Evolutionary conservation across 2,797 vertebrate genomes (phyloP), one percentile per base, ranked within the genome.

Genomic region (Lepilemur septentrionalis): DNA sequence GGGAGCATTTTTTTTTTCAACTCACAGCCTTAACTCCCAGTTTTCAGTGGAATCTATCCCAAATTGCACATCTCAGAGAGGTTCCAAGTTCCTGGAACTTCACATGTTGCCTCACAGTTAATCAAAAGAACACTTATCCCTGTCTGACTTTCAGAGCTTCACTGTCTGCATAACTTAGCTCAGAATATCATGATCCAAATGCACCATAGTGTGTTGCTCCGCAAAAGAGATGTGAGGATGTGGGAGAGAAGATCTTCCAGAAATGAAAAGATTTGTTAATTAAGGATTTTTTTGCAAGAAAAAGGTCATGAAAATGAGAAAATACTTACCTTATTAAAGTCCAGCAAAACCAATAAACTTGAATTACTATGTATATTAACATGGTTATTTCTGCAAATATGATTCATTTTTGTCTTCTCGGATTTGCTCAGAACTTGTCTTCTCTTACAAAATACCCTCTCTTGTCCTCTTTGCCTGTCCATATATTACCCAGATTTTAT

Each of bases 271-370:
- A 22, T 81, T 76, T 87, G 65, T 93, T 97, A 96, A 97, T 93
- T 96, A 96, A 92, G 41, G 20, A 2, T 11, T 35, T 67, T 89
- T 97, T 97, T 78, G 73, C 61, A 82, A 93, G 83, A 94, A 97
- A 97, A 97, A 94, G 87, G 92, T 97, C 97, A 96, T 46, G 83
- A 94, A 92, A 97, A 93, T 94, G 92, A 95, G 72, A 93, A 96
- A 93, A 96, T 87, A 93, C 87, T 82, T 95, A 86, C 65, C 61
- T 93, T 97, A 94, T 92, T 95, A 92, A 97, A 93, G 97, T 90
- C 92, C 75, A 90, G 67, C 57, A 90, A 96, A 97, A 92, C 92
- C 93, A 94, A 91, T 93, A 96, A 97, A 78, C 50, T 65, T 94
- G 81, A 90, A 95, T 93, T 72, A 80, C 61, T 94, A 4, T 78